phyloP scores from a whole-genome alignment of 1,140 invertebrate genomes.

The Drosophila nebulosa region DNA sequence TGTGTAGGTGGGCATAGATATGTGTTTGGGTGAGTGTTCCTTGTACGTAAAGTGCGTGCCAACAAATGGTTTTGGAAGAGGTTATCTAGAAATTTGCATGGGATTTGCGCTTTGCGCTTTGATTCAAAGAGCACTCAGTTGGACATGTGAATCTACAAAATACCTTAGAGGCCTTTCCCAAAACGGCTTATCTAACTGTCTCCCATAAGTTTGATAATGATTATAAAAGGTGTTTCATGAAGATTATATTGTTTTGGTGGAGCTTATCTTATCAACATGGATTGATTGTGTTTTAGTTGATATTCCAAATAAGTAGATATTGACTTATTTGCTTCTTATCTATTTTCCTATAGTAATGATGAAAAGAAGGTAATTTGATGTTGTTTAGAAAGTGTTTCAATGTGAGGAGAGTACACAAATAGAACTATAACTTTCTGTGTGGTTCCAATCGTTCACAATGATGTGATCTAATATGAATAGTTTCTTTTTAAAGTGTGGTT shows the following conservation, averaged over 20 bases:
- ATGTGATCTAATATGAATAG: neutral
- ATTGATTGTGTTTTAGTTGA: no score
- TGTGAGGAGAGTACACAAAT: no score
- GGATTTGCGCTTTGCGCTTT: slow-evolving; percentile 37
- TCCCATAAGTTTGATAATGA: neutral
- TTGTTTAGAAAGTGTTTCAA: no score
- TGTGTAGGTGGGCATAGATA: neutral
- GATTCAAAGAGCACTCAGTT: slow-evolving; percentile 12
- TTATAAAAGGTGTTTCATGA: neutral
- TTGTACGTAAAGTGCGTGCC: slow-evolving; percentile 53
- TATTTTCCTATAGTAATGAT: no score
- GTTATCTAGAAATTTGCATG: slow-evolving; percentile 42
- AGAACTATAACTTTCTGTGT: no score
- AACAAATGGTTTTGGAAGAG: slow-evolving; percentile 3
- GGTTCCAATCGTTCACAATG: neutral
- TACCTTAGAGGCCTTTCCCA: neutral
- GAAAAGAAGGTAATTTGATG: no score
- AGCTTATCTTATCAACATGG: no score
- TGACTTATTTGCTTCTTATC: no score
- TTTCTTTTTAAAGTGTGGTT: neutral
- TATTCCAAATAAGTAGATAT: no score
- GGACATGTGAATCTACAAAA: slow-evolving; percentile 4
- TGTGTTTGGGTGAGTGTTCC: slow-evolving; percentile 7
- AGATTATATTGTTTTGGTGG: no score
- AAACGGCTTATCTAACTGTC: neutral